Percentiles rank a stretch among this genome's conserved stretches.
Evolutionary conservation across 1,140 invertebrate species (phyloP).

Genomic region (Halictus rubicundus): DNA sequence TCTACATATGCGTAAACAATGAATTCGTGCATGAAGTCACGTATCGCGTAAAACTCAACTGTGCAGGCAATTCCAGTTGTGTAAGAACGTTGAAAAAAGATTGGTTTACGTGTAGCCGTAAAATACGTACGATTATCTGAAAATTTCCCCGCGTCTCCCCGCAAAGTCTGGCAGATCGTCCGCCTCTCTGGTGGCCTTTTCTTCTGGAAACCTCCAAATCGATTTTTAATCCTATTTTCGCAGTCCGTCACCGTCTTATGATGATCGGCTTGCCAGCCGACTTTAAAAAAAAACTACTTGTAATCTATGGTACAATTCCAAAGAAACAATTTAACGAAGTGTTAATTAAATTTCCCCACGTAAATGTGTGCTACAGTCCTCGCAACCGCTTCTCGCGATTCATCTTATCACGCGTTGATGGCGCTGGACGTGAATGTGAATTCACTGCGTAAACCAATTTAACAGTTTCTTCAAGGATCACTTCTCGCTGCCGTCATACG

Average conservation of each 20-base stretch:
- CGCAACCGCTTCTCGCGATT: conserved; percentile 57
- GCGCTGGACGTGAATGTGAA: conserved; percentile 43
- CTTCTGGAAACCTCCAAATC: conserved; percentile 50
- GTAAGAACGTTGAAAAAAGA: conserved; percentile 12
- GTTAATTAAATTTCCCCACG: conserved; percentile 65
- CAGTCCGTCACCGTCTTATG: background rate
- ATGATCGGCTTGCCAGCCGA: conserved; percentile 46
- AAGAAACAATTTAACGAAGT: conserved; percentile 35
- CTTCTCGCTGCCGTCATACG: too few species aligned
- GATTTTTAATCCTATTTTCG: conserved; percentile 47
- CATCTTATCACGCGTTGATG: conserved; percentile 63
- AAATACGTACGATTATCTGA: conserved; percentile 58
- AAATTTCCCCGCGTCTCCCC: conserved; percentile 59
- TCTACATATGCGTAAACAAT: conserved; percentile 35
- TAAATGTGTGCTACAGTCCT: conserved; percentile 47
- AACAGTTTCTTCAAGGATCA: conserved; percentile 3
- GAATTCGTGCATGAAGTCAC: conserved; percentile 21
- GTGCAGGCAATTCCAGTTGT: background rate
- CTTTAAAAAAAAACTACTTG: conserved; percentile 35
- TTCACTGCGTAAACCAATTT: conserved; percentile 50
- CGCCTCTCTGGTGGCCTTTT: conserved; percentile 33
- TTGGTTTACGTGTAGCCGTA: background rate
- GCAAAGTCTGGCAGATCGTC: conserved; percentile 48
- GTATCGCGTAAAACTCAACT: background rate
- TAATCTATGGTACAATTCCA: conserved; percentile 37